Conservation (phyloP, 1,140 invertebrate species). For the Solenopsis fugax region DNA sequence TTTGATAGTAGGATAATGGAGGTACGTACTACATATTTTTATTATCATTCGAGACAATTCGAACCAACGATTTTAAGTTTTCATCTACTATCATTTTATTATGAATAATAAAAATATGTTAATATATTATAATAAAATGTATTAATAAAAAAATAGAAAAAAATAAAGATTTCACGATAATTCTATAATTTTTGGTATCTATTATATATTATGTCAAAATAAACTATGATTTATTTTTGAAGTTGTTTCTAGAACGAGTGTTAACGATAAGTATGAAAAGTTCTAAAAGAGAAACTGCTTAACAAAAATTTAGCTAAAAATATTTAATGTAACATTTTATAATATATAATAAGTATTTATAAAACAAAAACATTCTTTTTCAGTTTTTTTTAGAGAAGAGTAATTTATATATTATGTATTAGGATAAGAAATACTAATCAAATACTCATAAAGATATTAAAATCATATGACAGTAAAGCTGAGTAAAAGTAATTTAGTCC, state of each 20-base stretch:
- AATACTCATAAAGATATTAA: slow-evolving; percentile 5
- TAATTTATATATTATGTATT: background rate
- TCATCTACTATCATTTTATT: background rate
- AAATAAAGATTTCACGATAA: background rate
- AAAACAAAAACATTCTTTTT: background rate
- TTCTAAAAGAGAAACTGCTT: background rate
- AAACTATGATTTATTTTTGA: background rate
- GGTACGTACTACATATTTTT: background rate
- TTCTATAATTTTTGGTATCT: background rate
- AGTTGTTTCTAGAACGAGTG: background rate
- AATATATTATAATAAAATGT: background rate
- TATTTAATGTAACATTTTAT: slow-evolving; percentile 1
- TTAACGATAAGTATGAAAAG: background rate
- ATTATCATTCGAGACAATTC: background rate
- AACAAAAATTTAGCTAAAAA: background rate
- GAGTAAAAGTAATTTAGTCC: background rate
- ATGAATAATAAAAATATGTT: background rate
- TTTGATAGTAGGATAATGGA: background rate
- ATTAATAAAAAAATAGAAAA: background rate
- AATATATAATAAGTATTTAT: background rate
- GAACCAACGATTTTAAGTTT: background rate
- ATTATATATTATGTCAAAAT: background rate
- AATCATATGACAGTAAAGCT: background rate
- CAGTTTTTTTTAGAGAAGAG: background rate
- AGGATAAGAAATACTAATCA: background rate